Evolutionary conservation across 2,888 invertebrate genomes (phyloP), one percentile per base, ranked within the genome.

Genomic region (Clitarchus hookeri): DNA sequence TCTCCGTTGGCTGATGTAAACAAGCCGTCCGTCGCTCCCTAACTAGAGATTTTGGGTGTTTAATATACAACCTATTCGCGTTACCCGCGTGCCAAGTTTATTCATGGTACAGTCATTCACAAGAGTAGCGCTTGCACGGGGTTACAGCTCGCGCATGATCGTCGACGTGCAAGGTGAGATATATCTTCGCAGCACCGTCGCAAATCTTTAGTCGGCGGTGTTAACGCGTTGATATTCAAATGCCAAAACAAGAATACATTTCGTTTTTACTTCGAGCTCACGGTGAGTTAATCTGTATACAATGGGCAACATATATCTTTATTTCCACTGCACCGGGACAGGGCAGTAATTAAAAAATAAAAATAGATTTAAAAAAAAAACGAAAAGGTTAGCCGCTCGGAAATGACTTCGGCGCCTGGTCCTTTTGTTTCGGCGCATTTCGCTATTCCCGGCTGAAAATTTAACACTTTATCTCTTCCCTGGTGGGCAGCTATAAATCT

Each of bases 401-500:
- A 48, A 48, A 48, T 48, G 48, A 48, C 48, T 48, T 48, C 12
- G 6, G 16, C 48, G 48, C 16, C 48, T 48, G 48, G 48, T 48
- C 65, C 65, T 65, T 65, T 65, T 65, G 65, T 65, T 65, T 23
- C n/a, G 65, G 19, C n/a, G 65, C 65, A n/a, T 65, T 65, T 65
- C 16, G 65, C 65, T 65, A 65, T 65, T 19, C 65, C 19, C 12
- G n/a, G 23, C 19, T 65, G 65, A 65, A 65, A 65, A 65, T 65
- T 23, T n/a, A 65, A 65, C 65, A 65, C 65, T 65, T 65, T 65
- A 65, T 65, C n/a, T 65, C 65, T 65, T 65, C 65, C 65, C 65
- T 65, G 65, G 65, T 65, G 65, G 65, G 65, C 65, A n/a, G n/a
- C n/a, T 65, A n/a, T 65, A 65, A 65, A 65, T 65, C 65, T 65